Evolutionary conservation across 2,797 vertebrate species (phyloP), one percentile per base, ranked within the genome.

Genomic region (Chelmon rostratus): DNA sequence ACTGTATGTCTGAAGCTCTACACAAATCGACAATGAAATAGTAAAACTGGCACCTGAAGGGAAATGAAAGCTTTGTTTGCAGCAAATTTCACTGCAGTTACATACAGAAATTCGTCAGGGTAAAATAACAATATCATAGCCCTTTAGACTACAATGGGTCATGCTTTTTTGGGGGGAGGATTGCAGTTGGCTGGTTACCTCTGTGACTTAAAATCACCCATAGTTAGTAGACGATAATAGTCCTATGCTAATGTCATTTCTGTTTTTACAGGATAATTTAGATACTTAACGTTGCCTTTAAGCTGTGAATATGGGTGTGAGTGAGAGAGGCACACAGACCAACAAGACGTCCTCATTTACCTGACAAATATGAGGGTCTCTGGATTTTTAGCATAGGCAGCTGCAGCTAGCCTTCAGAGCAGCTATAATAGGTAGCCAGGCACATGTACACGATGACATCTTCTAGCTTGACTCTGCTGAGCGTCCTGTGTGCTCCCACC

Each of bases 261-360:
- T 46, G 3, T 68, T 61, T 57, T 35, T 59, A 66, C 69, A 77
- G 61, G 58, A 33, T 50, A 0, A 0, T 46, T 57, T 62, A 58
- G 59, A 57, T 37, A 16, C 33, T 49, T 42, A 78, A 62, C 38
- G 38, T 63, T 54, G 4, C 35, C 7, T 68, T 49, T 44, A 44
- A 25, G 2, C 19, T 68, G 15, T 71, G 18, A 38, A 61, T 42
- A 19, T 16, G 13, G 73, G 23, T 8, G 33, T 16, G 53, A 42
- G 40, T 12, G 11, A 52, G 38, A 40, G 38, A 5, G 13, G 9
- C 0, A 15, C 37, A 58, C 19, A 44, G 16, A 42, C 25, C 28
- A 19, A 40, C 38, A 64, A 67, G 33, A 50, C 5, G 15, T 67
- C n/a, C 53, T 49, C 8, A 31, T 38, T 53, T 23, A 40, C 19